Percentiles rank a stretch among this genome's conserved stretches.
Conservation (phyloP, 2,888 invertebrate genomes). For the Lycia hirtaria region DNA sequence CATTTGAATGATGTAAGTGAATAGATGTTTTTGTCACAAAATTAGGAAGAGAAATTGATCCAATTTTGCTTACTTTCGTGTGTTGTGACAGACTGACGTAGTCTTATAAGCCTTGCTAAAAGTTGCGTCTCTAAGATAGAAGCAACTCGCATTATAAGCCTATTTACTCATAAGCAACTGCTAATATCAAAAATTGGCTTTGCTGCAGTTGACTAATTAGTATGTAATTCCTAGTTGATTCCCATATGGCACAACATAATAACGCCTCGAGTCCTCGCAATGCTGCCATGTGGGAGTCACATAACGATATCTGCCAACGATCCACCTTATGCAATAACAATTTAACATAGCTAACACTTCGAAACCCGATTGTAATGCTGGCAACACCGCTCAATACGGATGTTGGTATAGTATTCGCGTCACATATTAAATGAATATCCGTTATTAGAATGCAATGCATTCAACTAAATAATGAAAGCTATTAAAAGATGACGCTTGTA, state of each 20-base stretch:
- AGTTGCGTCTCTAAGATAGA: too few species aligned
- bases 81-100: too few species aligned
- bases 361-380: slow-evolving; percentile 12
- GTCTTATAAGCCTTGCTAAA: too few species aligned
- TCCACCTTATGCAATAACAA: slow-evolving; percentile 16
- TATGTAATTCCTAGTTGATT: too few species aligned
- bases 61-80: too few species aligned
- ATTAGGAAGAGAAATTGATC: too few species aligned
- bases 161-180: too few species aligned
- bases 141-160: too few species aligned
- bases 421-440: slow-evolving; percentile 9
- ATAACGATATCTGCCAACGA: slow-evolving; percentile 16
- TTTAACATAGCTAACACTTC: background rate
- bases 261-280: slow-evolving; percentile 13
- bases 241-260: slow-evolving; percentile 6
- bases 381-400: slow-evolving; percentile 11
- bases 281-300: slow-evolving; percentile 28
- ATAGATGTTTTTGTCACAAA: too few species aligned
- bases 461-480: background rate
- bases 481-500: background rate
- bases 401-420: slow-evolving; percentile 10
- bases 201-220: too few species aligned
- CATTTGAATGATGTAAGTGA: too few species aligned
- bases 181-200: too few species aligned
- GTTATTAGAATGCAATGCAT: slow-evolving; percentile 9